A percentile compares a stretch with the other conserved stretches of the same genome.
These are phyloP conservation scores for Malurus elegans DNA, from an alignment of 2,113 vertebrate genomes.

Conservation along the genomic window DNA sequence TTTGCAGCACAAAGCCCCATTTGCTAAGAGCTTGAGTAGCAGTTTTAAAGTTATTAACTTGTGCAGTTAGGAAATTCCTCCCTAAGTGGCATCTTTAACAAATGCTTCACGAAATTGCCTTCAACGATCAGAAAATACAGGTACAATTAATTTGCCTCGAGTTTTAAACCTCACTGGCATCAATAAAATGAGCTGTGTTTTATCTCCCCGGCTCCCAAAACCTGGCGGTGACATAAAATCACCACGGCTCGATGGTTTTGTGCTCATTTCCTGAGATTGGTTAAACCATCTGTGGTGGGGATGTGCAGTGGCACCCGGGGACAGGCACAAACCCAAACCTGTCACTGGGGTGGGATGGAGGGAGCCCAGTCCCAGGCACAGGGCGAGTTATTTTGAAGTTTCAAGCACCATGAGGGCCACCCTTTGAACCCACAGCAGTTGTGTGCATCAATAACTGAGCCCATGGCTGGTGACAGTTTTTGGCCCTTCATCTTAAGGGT, in stretches of 20 bases:
- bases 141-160: not conserved
- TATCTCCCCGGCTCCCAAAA: not conserved
- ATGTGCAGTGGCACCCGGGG: fast-evolving
- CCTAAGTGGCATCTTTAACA: conserved; percentile 9
- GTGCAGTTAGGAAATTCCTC: not conserved
- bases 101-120: not conserved
- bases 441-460: not conserved
- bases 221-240: not conserved
- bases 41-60: conserved; percentile 44
- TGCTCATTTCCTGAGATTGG: not conserved
- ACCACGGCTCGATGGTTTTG: not conserved
- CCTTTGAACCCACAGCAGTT: not conserved
- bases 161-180: not conserved
- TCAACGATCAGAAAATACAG: not conserved
- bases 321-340: not conserved
- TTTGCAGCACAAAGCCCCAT: conserved; percentile 40
- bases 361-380: not conserved
- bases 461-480: not conserved
- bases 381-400: not conserved
- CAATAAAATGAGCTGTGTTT: not conserved
- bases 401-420: not conserved
- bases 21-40: not conserved
- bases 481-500: fast-evolving
- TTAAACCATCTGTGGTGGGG: not conserved
- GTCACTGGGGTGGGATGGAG: not conserved